Percentiles rank a stretch among this genome's conserved stretches.
Conservation (phyloP, 35 echinoderm and acorn worm genomes). For the Hemicentrotus pulcherrimus region DNA sequence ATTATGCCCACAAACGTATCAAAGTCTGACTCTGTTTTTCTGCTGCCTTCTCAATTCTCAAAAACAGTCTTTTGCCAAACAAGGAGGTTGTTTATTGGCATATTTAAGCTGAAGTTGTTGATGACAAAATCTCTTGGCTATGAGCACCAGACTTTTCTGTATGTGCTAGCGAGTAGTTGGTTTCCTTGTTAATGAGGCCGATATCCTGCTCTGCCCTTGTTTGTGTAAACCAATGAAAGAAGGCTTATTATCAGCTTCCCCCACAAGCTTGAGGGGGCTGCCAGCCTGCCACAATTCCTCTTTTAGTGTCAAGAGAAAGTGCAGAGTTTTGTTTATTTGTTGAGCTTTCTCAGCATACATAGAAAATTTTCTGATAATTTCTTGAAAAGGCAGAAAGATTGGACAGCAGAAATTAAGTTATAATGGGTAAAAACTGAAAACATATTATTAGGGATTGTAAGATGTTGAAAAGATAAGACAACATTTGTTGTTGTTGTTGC, state of each 20-base stretch:
- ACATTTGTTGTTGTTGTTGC: too few species aligned
- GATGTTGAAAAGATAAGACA: too few species aligned
- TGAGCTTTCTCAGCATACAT: too few species aligned
- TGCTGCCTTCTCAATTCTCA: too few species aligned
- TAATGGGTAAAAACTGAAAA: too few species aligned
- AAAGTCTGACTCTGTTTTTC: too few species aligned
- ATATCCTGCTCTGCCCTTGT: background rate
- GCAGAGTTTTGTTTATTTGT: background rate
- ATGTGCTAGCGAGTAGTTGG: background rate
- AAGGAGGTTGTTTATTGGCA: background rate
- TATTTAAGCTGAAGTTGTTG: background rate
- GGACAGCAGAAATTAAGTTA: too few species aligned
- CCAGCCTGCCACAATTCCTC: background rate
- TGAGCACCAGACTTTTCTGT: background rate
- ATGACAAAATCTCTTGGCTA: background rate
- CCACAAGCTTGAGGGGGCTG: background rate
- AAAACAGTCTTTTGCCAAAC: background rate
- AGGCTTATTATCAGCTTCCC: background rate
- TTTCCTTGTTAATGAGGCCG: background rate
- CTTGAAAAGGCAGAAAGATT: too few species aligned
- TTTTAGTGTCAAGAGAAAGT: background rate
- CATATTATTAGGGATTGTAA: too few species aligned
- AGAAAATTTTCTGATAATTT: too few species aligned
- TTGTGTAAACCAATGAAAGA: slow-evolving; percentile 1
- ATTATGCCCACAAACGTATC: too few species aligned